phyloP scores from a whole-genome alignment of 2,888 invertebrate species.

The Poecilobothrus nobilitatus region DNA sequence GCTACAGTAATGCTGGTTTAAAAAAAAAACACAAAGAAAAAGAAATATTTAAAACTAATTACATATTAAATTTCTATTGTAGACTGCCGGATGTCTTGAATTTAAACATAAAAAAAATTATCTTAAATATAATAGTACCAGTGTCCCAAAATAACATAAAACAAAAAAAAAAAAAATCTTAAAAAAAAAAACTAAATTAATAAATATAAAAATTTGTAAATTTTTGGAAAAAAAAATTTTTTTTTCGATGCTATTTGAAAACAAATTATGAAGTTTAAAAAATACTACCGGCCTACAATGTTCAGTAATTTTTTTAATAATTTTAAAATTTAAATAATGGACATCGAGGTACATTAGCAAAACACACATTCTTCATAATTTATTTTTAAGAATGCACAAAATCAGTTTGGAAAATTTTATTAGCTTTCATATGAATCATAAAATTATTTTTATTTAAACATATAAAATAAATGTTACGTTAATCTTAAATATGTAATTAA shows the following conservation, averaged over 20 bases:
- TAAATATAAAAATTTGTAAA: neutral
- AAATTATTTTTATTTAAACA: neutral
- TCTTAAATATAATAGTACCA: neutral
- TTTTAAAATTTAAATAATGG: no score
- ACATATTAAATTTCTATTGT: neutral
- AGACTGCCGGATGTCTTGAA: conserved; percentile 1
- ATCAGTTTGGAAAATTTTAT: neutral
- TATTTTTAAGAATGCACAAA: neutral
- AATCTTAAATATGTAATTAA: no score
- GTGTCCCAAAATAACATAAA: neutral
- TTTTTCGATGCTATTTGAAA: neutral
- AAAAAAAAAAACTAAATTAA: neutral
- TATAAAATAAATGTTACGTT: no score
- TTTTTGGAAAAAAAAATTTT: neutral
- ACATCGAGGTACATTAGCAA: no score
- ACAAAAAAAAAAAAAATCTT: neutral
- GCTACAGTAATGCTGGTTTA: no score
- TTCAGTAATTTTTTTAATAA: no score
- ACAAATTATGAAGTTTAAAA: neutral
- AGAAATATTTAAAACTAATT: neutral
- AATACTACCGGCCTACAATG: no score
- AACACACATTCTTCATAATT: neutral
- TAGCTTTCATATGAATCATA: no score
- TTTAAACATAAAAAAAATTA: neutral
- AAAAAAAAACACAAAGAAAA: neutral